Percentiles rank a stretch among this genome's conserved stretches.
Conservation (phyloP, 2,797 vertebrate species). For the Coracias cyanogaster region DNA sequence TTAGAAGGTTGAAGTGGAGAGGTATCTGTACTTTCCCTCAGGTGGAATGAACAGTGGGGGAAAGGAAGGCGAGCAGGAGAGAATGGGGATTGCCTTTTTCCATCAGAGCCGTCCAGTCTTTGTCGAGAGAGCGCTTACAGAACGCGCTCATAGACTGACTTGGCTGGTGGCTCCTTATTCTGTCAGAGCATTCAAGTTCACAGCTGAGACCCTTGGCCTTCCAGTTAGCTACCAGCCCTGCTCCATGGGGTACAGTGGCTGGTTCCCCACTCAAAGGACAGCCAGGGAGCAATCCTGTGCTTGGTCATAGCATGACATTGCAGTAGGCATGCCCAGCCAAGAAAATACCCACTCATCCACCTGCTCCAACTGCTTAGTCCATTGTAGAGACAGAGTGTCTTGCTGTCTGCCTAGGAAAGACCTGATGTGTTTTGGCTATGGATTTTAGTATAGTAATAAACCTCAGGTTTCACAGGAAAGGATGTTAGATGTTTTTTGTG, state of each 20-base stretch:
- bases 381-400: background rate
- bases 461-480: background rate
- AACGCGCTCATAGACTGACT: background rate
- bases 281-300: background rate
- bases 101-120: background rate
- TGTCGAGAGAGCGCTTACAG: rapidly evolving
- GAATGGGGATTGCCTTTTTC: background rate
- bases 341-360: background rate
- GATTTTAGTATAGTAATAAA: background rate
- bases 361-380: background rate
- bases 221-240: background rate
- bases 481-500: rapidly evolving
- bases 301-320: background rate
- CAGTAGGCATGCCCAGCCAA: background rate
- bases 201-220: background rate
- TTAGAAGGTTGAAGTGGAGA: conserved; percentile 16
- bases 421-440: background rate
- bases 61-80: background rate
- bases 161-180: background rate
- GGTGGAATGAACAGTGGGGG: background rate
- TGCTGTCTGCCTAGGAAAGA: background rate
- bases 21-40: background rate
- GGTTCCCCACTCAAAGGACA: background rate
- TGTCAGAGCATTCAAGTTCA: background rate
- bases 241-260: background rate